Evolutionary conservation across 1,140 invertebrate species (phyloP).

Genomic region (Wasmannia auropunctata): DNA sequence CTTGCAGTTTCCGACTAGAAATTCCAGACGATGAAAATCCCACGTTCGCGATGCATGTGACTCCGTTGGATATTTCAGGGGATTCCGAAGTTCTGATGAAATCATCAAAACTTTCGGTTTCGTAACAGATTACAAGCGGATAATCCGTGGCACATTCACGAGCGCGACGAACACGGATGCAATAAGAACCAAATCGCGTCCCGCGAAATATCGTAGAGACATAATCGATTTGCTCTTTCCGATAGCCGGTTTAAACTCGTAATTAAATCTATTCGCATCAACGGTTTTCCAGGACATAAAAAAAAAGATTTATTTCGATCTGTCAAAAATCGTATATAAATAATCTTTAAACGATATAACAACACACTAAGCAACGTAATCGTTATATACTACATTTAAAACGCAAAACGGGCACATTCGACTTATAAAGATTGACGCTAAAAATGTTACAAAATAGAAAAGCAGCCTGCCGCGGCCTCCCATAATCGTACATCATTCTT

Average conservation of each 20-base stretch:
- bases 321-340: background rate
- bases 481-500: slow-evolving; percentile 68
- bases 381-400: background rate
- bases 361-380: background rate
- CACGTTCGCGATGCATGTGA: background rate
- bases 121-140: slow-evolving; percentile 59
- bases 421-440: slow-evolving; percentile 17
- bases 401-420: background rate
- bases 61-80: background rate
- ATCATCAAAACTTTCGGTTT: slow-evolving; percentile 68
- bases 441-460: slow-evolving; percentile 44
- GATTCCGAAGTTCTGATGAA: slow-evolving; percentile 60
- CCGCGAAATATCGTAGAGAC: slow-evolving; percentile 20
- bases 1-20: background rate
- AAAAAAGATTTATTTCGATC: background rate
- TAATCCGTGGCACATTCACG: slow-evolving; percentile 47
- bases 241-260: background rate
- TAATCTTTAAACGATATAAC: background rate
- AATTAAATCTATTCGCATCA: background rate
- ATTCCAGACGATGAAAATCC: background rate
- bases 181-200: slow-evolving; percentile 6
- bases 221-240: slow-evolving; percentile 28
- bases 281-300: background rate
- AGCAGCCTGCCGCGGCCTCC: slow-evolving; percentile 13
- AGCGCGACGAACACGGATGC: slow-evolving; percentile 11